A percentile compares a stretch with the other conserved stretches of the same genome.
Conservation (phyloP, 2,797 vertebrate genomes). For the Microctenopoma steveboyesi region DNA sequence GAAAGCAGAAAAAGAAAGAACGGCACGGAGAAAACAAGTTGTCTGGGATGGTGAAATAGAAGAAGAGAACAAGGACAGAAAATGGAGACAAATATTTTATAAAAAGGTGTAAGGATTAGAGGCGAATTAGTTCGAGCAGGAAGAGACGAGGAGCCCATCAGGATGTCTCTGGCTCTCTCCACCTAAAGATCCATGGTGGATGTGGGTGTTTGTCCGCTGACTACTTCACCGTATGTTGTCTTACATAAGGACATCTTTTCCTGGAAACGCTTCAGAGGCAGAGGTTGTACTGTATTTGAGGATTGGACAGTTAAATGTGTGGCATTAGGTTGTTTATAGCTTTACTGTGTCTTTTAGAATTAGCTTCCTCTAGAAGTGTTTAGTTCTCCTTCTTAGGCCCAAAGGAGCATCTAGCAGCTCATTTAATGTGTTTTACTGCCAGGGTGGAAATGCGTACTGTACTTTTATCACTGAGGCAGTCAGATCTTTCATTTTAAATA, state of each 20-base stretch:
- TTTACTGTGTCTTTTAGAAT: background rate
- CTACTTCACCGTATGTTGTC: too few species aligned
- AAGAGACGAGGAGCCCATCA: constrained; percentile 21
- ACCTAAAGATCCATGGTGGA: too few species aligned
- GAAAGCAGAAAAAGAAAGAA: background rate
- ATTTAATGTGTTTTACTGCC: background rate
- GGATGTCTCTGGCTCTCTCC: background rate
- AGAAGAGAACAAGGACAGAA: constrained; percentile 27
- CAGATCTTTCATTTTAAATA: background rate
- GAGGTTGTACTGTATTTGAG: too few species aligned
- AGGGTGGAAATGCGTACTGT: background rate
- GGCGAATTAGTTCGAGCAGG: constrained; percentile 22
- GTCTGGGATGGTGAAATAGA: constrained; percentile 21
- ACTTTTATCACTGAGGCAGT: background rate
- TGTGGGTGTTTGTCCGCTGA: too few species aligned
- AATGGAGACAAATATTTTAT: background rate
- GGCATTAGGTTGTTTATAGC: background rate
- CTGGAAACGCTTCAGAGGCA: too few species aligned
- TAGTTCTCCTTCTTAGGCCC: background rate
- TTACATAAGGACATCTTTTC: too few species aligned
- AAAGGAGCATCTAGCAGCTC: background rate
- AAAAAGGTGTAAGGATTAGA: constrained; percentile 18
- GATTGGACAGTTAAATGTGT: too few species aligned
- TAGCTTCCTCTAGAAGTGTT: background rate
- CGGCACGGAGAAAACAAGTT: constrained; percentile 24